Percentiles rank a stretch among this genome's conserved stretches.
Conservation (phyloP, 2,888 invertebrate genomes). For the Macrosiphum euphorbiae region DNA sequence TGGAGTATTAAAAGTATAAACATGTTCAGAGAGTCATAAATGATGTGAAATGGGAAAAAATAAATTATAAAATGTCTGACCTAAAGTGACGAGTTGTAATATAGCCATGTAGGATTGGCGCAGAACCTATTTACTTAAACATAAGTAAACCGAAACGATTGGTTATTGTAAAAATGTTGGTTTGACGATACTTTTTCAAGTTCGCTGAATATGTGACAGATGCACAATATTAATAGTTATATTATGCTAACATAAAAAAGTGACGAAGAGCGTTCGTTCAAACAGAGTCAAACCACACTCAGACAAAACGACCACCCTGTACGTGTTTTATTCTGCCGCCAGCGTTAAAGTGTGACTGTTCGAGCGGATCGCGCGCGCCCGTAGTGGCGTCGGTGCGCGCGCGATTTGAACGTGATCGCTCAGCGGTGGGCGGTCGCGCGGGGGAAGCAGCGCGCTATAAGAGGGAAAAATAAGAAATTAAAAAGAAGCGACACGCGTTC, state of each 20-base stretch:
- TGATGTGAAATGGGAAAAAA: too few relatives aligned
- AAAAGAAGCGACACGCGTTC: slow-evolving; percentile 54
- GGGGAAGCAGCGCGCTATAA: slow-evolving; percentile 5
- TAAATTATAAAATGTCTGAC: too few relatives aligned
- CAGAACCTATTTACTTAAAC: neutral
- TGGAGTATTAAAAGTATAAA: too few relatives aligned
- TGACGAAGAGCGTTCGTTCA: neutral
- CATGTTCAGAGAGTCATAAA: too few relatives aligned
- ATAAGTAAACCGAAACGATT: neutral
- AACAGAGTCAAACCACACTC: neutral
- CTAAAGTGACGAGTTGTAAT: too few relatives aligned
- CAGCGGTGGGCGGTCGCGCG: neutral
- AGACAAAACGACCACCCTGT: neutral
- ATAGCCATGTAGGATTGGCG: neutral
- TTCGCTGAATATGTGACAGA: neutral
- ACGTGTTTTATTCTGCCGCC: neutral
- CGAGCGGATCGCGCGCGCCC: neutral
- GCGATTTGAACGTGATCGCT: neutral
- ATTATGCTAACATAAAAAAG: neutral
- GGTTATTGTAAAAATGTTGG: neutral
- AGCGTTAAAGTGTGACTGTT: neutral
- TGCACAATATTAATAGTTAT: neutral
- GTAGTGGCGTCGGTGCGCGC: slow-evolving; percentile 12
- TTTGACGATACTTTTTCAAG: neutral
- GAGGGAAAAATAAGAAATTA: slow-evolving; percentile 39